Percentiles rank a stretch among this genome's conserved stretches.
Conservation (phyloP, 64 coral and sea anemone species). For the Montipora efflorescens region DNA sequence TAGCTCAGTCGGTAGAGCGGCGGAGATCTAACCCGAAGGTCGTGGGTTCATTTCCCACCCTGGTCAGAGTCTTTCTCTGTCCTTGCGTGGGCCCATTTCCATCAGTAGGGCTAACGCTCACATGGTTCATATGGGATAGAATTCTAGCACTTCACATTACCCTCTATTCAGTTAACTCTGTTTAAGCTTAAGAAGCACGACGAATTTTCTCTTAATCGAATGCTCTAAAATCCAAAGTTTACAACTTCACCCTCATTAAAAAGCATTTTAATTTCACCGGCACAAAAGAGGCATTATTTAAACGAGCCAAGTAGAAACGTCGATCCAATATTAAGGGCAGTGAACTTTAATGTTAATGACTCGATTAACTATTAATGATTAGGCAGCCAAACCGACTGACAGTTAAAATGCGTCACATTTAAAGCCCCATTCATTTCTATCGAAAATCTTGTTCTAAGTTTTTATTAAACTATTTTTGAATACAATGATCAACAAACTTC, state of each 20-base stretch:
- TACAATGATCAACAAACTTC: conserved; percentile 2
- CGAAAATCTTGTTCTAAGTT: too few species aligned
- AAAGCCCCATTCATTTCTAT: not conserved
- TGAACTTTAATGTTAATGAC: conserved; percentile 12
- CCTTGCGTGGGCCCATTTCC: too few species aligned
- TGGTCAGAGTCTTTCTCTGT: too few species aligned
- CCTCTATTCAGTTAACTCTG: too few species aligned
- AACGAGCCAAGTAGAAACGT: conserved; percentile 14
- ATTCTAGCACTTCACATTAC: too few species aligned
- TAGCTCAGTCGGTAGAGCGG: too few species aligned
- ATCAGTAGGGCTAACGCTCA: too few species aligned
- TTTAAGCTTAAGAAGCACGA: not conserved
- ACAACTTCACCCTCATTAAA: not conserved
- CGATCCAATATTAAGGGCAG: not conserved
- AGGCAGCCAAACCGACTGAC: conserved; percentile 1
- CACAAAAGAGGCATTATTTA: not conserved
- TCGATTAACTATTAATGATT: conserved; percentile 6
- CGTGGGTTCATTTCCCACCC: too few species aligned
- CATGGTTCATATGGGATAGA: too few species aligned
- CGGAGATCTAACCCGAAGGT: too few species aligned
- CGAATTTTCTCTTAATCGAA: not conserved
- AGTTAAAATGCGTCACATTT: not conserved
- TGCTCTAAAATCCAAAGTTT: not conserved
- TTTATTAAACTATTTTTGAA: too few species aligned
- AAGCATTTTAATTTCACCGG: not conserved